Conservation (phyloP, 2,888 invertebrate species). For the Tetragnatha montana region DNA sequence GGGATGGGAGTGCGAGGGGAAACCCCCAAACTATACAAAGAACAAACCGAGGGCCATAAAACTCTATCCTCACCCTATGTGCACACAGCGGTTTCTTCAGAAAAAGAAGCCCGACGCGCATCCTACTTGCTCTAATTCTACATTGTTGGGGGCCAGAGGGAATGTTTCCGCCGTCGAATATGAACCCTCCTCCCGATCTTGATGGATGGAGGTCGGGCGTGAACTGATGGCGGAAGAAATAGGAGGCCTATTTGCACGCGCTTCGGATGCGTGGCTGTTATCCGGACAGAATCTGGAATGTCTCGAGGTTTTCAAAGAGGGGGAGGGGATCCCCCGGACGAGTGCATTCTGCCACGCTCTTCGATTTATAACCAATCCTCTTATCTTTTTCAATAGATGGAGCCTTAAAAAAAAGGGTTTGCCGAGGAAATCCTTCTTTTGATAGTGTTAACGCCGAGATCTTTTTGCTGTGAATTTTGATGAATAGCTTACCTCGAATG, state of each 20-base stretch:
- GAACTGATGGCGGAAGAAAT: slow-evolving; percentile 2
- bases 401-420: background rate
- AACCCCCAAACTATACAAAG: no score
- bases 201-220: slow-evolving; percentile 1
- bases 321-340: background rate
- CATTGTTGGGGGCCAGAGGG: background rate
- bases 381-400: background rate
- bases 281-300: background rate
- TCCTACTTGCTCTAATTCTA: no score
- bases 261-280: background rate
- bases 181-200: slow-evolving; percentile 16
- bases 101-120: no score
- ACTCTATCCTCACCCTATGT: no score
- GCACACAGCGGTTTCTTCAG: no score
- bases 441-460: background rate
- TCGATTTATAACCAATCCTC: background rate
- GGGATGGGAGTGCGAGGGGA: no score
- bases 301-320: background rate
- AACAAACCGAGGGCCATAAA: no score
- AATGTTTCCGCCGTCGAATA: slow-evolving; percentile 3
- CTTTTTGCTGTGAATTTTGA: background rate
- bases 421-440: background rate
- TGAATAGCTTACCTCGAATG: no score
- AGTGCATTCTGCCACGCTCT: background rate
- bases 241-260: background rate